Conservation (phyloP, 2,113 vertebrate species). For the Apistogramma diplotaenia region DNA sequence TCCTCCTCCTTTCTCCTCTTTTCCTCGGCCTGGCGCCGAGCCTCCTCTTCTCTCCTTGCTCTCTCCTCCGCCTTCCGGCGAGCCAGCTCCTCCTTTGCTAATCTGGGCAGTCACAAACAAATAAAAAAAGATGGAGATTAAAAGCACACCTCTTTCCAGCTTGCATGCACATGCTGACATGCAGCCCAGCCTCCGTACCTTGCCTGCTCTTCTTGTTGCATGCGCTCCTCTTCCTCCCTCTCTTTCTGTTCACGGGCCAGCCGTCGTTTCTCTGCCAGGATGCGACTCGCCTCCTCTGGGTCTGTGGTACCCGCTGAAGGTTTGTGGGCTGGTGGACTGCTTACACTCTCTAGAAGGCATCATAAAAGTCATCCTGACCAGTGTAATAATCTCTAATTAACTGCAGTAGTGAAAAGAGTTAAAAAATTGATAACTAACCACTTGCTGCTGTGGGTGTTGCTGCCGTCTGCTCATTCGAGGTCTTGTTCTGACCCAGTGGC, state of each 20-base stretch:
- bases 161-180: background rate
- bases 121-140: background rate
- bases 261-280: slow-evolving; percentile 89
- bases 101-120: slow-evolving; percentile 64
- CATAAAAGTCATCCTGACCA: background rate
- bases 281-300: slow-evolving; percentile 89
- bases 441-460: background rate
- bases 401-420: background rate
- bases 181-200: slow-evolving; percentile 69
- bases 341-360: slow-evolving; percentile 35
- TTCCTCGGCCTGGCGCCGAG: slow-evolving; percentile 79
- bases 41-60: slow-evolving; percentile 83
- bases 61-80: slow-evolving; percentile 85
- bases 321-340: slow-evolving; percentile 69
- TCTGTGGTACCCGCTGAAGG: slow-evolving; percentile 88
- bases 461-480: slow-evolving; percentile 15
- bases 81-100: slow-evolving; percentile 86
- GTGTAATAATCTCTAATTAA: background rate
- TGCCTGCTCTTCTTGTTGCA: slow-evolving; percentile 83
- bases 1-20: slow-evolving; percentile 73
- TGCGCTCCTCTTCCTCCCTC: slow-evolving; percentile 85
- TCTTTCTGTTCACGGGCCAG: slow-evolving; percentile 93
- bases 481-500: slow-evolving; percentile 61
- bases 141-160: background rate
- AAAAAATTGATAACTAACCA: background rate